phyloP scores from a whole-genome alignment of 2,113 vertebrate genomes.

The Charadrius vociferus region DNA sequence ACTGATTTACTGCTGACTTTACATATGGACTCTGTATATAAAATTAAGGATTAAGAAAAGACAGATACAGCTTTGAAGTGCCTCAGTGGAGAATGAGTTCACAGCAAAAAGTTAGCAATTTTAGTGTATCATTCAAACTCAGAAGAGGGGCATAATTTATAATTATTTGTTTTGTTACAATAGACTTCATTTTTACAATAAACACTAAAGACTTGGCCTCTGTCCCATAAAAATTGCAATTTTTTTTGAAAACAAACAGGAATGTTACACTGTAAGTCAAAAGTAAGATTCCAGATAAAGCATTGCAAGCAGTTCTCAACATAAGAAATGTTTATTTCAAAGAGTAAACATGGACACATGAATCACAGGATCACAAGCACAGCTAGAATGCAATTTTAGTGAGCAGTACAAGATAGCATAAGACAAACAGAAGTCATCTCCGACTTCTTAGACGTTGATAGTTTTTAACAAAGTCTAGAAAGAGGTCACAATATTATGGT shows the following conservation, averaged over 20 bases:
- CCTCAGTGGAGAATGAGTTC: background rate
- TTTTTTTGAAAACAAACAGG: background rate
- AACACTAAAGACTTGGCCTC: background rate
- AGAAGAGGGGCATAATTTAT: background rate
- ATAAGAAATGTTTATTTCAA: background rate
- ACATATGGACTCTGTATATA: background rate
- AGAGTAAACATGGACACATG: background rate
- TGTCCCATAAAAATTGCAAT: background rate
- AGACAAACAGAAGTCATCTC: background rate
- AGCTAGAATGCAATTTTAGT: background rate
- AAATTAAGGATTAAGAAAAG: background rate
- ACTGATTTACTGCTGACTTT: background rate
- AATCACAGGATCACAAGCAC: background rate
- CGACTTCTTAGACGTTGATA: background rate
- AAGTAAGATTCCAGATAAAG: background rate
- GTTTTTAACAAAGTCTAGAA: background rate
- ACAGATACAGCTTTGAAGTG: background rate
- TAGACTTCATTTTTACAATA: background rate
- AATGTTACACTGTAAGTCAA: background rate
- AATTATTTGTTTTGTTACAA: background rate
- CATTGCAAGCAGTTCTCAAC: background rate
- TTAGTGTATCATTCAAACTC: background rate
- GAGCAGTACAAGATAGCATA: background rate
- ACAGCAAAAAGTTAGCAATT: background rate
- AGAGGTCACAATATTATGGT: background rate